Base-by-base conservation (phyloP, 2,888 invertebrate genomes). In the Slavum lentiscoides region DNA sequence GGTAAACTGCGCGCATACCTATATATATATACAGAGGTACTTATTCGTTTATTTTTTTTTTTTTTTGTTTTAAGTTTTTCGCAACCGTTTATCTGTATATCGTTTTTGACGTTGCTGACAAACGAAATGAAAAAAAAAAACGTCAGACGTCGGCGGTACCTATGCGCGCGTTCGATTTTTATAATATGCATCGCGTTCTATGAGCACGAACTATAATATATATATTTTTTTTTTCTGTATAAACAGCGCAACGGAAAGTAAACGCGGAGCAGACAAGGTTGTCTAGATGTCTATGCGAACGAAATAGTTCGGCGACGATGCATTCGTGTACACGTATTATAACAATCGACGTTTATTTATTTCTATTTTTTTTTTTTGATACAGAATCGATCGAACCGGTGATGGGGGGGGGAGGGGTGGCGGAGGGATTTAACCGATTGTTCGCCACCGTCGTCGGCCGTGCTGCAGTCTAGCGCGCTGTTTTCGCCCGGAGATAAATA, bases 201-300 rank as follows among this genome's bases (percentile, higher is more conserved):
- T 39, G 30, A 2, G 30, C 30, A 49, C 19, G 6, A 23, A 23
- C 30, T 73, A 73, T 13, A 61, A 62, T n/a, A 61, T 62, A 73
- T 43, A 49, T 11, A 11, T 11, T 49, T 13, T 49, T 11, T 49
- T 11, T 62, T 17, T 70, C 17, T 39, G 39, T 15, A 21, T 17
- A 59, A 30, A 59, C 59, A 68, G 49, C 68, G 76, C 69, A 69
- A 21, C n/a, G 61, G 69, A 77, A 61, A 77, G 76, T 77, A 77
- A 77, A 69, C 30, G 30, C 30, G 30, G n/a, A n/a, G n/a, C 61
- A 30, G 49, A 77, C 76, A 77, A 77, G 76, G 76, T 69, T 77
- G 76, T 69, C 69, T 77, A 61, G 76, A 77, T 68, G 76, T 69
- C 69, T 30, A 43, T 30, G 30, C 43, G 59, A 39, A 19, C n/a